Evolutionary conservation across 2,888 invertebrate genomes (phyloP).

Genomic region (Zelleria hepariella): DNA sequence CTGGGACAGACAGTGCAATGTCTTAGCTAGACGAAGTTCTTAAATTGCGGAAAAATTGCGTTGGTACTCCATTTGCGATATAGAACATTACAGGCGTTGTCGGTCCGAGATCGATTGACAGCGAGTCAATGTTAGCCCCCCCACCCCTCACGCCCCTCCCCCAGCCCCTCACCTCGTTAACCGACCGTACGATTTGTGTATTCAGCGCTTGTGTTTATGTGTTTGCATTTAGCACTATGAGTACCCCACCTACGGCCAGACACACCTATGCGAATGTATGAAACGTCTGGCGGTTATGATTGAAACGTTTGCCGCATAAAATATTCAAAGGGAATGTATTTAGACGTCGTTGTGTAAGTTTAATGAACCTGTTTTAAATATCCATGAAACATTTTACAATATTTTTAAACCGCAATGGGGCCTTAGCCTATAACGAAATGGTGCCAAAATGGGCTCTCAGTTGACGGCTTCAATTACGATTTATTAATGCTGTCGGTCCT

Average conservation of each 20-base stretch:
- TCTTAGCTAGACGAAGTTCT: too few relatives aligned
- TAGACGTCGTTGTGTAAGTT: too few relatives aligned
- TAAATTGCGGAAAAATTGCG: too few relatives aligned
- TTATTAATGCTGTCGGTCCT: too few relatives aligned
- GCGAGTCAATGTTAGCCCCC: background rate
- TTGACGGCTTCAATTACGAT: too few relatives aligned
- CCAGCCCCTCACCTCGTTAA: background rate
- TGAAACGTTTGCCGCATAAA: background rate
- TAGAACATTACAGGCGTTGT: background rate
- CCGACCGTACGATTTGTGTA: background rate
- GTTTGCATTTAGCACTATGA: background rate
- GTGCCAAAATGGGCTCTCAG: too few relatives aligned
- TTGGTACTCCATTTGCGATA: background rate
- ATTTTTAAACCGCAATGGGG: too few relatives aligned
- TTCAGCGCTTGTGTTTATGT: background rate
- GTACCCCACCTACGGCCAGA: background rate
- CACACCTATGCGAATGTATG: background rate
- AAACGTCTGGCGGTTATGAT: background rate
- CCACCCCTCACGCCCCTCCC: background rate
- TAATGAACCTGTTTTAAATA: too few relatives aligned
- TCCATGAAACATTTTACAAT: too few relatives aligned
- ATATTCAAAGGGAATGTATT: too few relatives aligned
- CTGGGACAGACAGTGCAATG: too few relatives aligned
- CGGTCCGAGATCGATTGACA: background rate
- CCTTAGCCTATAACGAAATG: too few relatives aligned